Base-by-base conservation (phyloP, 2,113 vertebrate species). In the Chionis minor region DNA sequence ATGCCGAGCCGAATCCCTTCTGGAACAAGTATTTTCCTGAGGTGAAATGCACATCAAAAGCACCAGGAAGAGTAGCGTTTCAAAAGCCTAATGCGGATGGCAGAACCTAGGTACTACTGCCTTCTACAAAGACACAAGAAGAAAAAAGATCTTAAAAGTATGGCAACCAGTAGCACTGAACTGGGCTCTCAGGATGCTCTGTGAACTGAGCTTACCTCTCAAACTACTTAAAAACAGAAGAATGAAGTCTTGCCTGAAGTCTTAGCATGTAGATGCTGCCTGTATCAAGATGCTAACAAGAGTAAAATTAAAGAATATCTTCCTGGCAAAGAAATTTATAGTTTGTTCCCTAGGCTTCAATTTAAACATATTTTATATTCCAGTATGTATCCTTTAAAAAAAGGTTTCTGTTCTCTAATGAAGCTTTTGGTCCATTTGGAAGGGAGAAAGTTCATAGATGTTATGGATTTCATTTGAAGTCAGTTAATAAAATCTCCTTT, bases 401-500 rank as follows among this genome's bases (percentile, higher is more conserved):
- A 55, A 35, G 8, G 4, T 73, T 92, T 94, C 62, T 94, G 32
- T 65, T 92, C 55, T 62, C 62, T 87, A 77, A 91, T 80, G 55
- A 89, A 82, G 56, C 42, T 95, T 96, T 88, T 72, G 78, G 81
- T 85, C 81, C 58, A 20, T 91, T 94, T 91, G 66, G 70, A 88
- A 80, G 47, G 45, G 7, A 52, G 23, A 82, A 94, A 74, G 9
- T 24, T 90, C 58, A 49, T 56, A 80, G 38, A 59, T 66, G 54
- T 82, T 88, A 88, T 15, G 67, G 51, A 82, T 94, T 87, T 90
- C 58, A 44, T 94, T 92, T 33, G n/a, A 79, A 86, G 58, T 45
- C 58, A 79, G 74, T 75, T 94, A 81, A 96, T 92, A 94, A 88
- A 86, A 66, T 44, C 56, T 80, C 15, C 40, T 89, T 96, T 91